phyloP scores from a whole-genome alignment of 30 jellyfish, hydroid and myxozoan species.

The Morbakka virulenta region DNA sequence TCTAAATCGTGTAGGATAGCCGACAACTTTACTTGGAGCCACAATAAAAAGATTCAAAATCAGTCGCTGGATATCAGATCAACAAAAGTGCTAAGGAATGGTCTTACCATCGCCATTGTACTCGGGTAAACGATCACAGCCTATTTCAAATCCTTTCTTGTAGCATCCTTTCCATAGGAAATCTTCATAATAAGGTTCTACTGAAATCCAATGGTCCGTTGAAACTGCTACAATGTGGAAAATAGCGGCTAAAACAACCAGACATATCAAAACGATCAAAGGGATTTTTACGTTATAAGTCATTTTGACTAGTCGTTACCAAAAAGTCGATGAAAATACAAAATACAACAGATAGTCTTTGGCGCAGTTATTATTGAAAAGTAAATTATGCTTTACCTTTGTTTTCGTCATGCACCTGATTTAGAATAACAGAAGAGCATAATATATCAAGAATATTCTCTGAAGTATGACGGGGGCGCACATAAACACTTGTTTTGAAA shows the following conservation, averaged over 20 bases:
- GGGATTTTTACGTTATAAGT: neutral
- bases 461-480: too few species aligned
- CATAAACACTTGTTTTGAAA: too few species aligned
- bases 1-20: too few species aligned
- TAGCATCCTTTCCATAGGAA: slow-evolving; percentile 73
- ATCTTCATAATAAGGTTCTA: slow-evolving; percentile 64
- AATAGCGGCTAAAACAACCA: slow-evolving; percentile 20
- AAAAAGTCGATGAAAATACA: too few species aligned
- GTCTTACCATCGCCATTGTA: slow-evolving; percentile 70
- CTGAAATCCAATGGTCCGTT: slow-evolving; percentile 57
- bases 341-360: too few species aligned
- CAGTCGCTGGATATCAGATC: too few species aligned
- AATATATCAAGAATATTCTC: too few species aligned
- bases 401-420: neutral
- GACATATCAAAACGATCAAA: neutral
- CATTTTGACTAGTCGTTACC: too few species aligned
- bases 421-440: neutral
- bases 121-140: slow-evolving; percentile 69
- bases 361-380: too few species aligned
- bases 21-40: too few species aligned
- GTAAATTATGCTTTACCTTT: too few species aligned
- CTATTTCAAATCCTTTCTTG: slow-evolving; percentile 51
- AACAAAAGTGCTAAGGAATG: neutral
- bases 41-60: too few species aligned
- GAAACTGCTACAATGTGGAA: slow-evolving; percentile 49